phyloP scores from a whole-genome alignment of 2,113 vertebrate species.

The Lepus americanus region DNA sequence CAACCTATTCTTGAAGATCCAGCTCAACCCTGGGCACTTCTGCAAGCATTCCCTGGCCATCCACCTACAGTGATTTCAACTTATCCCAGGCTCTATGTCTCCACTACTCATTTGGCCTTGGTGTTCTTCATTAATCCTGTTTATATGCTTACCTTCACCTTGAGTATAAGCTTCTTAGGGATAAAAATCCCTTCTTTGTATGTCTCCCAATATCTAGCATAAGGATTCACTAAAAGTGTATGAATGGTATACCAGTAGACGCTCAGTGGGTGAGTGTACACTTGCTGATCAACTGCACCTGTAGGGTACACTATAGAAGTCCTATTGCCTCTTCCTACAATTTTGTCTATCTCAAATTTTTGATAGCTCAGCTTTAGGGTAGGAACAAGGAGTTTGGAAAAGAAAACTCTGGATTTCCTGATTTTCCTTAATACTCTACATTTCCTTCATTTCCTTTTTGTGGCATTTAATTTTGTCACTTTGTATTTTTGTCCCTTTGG shows the following conservation, averaged over 20 bases:
- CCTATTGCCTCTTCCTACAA: background rate
- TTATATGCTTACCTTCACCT: slow-evolving; percentile 51
- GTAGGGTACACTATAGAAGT: background rate
- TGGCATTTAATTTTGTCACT: background rate
- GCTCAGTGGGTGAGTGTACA: background rate
- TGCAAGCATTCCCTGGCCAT: background rate
- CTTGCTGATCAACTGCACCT: background rate
- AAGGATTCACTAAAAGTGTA: background rate
- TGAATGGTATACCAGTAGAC: too few species aligned
- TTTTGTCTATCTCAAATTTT: background rate
- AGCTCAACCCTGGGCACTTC: background rate
- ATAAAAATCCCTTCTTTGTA: background rate
- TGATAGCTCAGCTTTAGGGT: background rate
- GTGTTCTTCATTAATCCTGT: slow-evolving; percentile 43
- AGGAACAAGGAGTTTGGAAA: background rate
- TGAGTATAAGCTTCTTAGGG: slow-evolving; percentile 57
- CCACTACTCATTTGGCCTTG: background rate
- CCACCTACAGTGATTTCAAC: background rate
- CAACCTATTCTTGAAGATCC: background rate
- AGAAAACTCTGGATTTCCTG: background rate
- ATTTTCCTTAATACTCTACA: background rate
- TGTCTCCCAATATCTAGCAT: background rate
- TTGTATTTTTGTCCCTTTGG: background rate
- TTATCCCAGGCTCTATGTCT: background rate
- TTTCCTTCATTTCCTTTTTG: background rate